Evolutionary conservation across 2,797 vertebrate genomes (phyloP), one percentile per base, ranked within the genome.

Genomic region (Megalops cyprinoides): DNA sequence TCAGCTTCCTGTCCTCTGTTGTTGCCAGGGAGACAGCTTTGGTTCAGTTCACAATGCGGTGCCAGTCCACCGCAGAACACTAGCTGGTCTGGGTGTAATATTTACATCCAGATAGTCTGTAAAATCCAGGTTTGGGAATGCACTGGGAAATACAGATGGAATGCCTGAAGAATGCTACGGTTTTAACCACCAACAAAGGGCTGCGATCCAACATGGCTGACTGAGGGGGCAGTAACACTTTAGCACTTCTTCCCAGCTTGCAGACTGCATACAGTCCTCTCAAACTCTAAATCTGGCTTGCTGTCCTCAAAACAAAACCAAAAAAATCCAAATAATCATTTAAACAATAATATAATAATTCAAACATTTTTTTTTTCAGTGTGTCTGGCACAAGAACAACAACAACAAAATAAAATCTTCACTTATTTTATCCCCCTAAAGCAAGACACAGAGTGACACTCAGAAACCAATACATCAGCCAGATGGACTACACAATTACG

Each of bases 401-500:
- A 82, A 80, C 80, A 77, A 37, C 55, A 81, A 82, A 79, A 78
- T 79, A 80, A 79, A 78, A 84, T 75, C 42, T 44, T 77, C 23
- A 55, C 25, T 76, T 83, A 51, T 78, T 83, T 84, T 78, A 79
- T 76, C 76, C 73, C 49, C 74, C 77, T 85, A 78, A 84, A 87
- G 74, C 71, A 86, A 93, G 93, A 92, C 92, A 93, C 83, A 55
- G 88, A 53, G 83, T 88, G 90, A 93, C 86, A 86, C 84, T 86
- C 85, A 86, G 88, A 91, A 76, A 76, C 79, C 67, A 76, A 69
- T 74, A 69, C 76, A 80, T 46, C 42, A 77, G 60, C 78, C 55
- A 79, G 76, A 71, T 60, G 77, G 69, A 74, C 74, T 67, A 83
- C 74, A 65, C 67, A 83, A 77, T 91, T 84, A 90, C 85, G 84